phyloP scores from a whole-genome alignment of 2,888 invertebrate genomes.

The Geophilus truncorum region DNA sequence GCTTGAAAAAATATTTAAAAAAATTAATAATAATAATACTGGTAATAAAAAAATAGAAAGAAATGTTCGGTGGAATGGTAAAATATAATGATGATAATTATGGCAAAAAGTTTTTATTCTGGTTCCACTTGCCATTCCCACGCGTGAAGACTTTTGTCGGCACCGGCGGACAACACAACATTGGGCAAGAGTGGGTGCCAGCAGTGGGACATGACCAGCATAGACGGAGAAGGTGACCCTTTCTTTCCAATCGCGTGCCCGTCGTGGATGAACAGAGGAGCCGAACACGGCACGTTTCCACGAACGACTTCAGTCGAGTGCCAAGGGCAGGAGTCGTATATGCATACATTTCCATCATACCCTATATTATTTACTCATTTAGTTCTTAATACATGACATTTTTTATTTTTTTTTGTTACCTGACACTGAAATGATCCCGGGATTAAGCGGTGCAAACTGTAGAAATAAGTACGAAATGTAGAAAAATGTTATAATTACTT shows the following conservation, averaged over 20 bases:
- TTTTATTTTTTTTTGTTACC: neutral
- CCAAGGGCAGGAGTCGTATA: slow-evolving; percentile 1
- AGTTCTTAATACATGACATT: too few species aligned
- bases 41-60: neutral
- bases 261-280: neutral
- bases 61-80: neutral
- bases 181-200: slow-evolving; percentile 27
- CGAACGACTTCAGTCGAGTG: neutral
- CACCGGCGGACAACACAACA: neutral
- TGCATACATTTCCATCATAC: slow-evolving; percentile 5
- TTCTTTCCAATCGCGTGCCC: neutral
- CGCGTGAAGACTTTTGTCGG: slow-evolving; percentile 28
- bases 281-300: neutral
- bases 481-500: too few species aligned
- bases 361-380: neutral
- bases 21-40: neutral
- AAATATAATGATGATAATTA: neutral
- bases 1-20: too few species aligned
- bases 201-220: neutral
- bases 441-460: neutral
- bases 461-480: too few species aligned
- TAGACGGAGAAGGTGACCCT: neutral
- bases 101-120: neutral
- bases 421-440: neutral
- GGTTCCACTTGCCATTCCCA: slow-evolving; percentile 29